Evolutionary conservation across 2,888 invertebrate species (phyloP).

Genomic region (Polyploca ridens): DNA sequence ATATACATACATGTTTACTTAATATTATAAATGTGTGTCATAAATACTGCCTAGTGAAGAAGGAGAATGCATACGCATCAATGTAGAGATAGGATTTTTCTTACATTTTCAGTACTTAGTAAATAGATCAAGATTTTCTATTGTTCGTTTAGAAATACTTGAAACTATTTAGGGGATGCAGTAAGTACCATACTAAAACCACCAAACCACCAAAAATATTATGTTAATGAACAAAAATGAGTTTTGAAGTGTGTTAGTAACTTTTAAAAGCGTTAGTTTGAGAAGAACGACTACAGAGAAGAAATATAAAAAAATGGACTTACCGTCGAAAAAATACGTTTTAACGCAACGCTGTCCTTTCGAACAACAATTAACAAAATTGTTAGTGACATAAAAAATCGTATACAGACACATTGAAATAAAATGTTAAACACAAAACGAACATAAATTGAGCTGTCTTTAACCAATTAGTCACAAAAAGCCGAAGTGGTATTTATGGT

Average conservation of each 20-base stretch:
- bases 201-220: constrained; percentile 78
- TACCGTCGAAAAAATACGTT: constrained; percentile 53
- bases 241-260: constrained; percentile 47
- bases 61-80: constrained; percentile 67
- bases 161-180: constrained; percentile 46
- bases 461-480: constrained; percentile 74
- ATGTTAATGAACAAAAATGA: constrained; percentile 53
- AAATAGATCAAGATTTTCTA: constrained; percentile 51
- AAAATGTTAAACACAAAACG: constrained; percentile 51
- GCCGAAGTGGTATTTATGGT: constrained; percentile 65
- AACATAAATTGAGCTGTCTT: constrained; percentile 72
- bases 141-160: constrained; percentile 41
- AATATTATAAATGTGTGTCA: constrained; percentile 28
- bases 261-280: constrained; percentile 64
- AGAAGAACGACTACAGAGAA: constrained; percentile 46
- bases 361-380: constrained; percentile 23
- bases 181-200: constrained; percentile 58
- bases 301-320: constrained; percentile 58
- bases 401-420: constrained; percentile 48
- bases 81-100: constrained; percentile 76
- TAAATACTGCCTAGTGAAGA: constrained; percentile 36
- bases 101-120: constrained; percentile 24
- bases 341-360: constrained; percentile 13
- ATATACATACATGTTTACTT: constrained; percentile 35
- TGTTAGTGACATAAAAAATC: constrained; percentile 67